These are phyloP conservation scores for Silurus lanzhouensis DNA, from an alignment of 2,797 vertebrate species.

Conservation along the genomic window DNA sequence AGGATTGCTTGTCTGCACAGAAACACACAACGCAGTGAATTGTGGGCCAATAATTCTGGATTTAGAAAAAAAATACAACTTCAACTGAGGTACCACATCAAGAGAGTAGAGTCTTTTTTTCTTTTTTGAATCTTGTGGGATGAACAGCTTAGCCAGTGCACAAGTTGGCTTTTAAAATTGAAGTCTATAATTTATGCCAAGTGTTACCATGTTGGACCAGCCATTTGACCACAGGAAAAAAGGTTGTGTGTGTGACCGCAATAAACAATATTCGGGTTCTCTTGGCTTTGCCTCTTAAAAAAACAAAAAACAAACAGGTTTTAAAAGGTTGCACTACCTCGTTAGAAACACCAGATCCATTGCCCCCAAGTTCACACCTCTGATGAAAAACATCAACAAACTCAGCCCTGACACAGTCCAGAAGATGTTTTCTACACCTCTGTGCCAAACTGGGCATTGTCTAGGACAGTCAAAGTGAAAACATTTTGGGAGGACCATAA, in stretches of 20 bases:
- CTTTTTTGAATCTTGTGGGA: not conserved
- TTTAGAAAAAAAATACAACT: conserved; percentile 15
- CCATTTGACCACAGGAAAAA: not conserved
- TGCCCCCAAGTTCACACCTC: not conserved
- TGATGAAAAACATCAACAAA: conserved; percentile 40
- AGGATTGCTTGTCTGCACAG: conserved; percentile 7
- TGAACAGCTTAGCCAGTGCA: conserved; percentile 2
- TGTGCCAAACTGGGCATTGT: conserved; percentile 41
- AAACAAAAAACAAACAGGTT: not conserved
- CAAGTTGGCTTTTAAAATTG: not conserved
- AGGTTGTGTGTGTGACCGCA: not conserved
- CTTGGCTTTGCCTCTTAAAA: not conserved
- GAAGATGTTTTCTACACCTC: conserved; percentile 29
- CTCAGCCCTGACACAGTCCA: conserved; percentile 27
- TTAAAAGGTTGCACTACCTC: conserved; percentile 11
- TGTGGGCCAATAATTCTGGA: conserved; percentile 11
- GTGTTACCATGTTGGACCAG: conserved; percentile 3
- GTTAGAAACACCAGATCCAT: conserved; percentile 26
- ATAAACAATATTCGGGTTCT: not conserved
- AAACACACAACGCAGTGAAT: not conserved
- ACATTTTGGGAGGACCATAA: conserved; percentile 47
- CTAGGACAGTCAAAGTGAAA: conserved; percentile 20
- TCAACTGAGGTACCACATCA: conserved; percentile 9
- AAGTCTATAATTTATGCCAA: conserved; percentile 2
- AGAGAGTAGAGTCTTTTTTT: not conserved